Percentiles rank a stretch among this genome's conserved stretches.
phyloP scores from a whole-genome alignment of 2,888 invertebrate species.

The Dicycla oo region DNA sequence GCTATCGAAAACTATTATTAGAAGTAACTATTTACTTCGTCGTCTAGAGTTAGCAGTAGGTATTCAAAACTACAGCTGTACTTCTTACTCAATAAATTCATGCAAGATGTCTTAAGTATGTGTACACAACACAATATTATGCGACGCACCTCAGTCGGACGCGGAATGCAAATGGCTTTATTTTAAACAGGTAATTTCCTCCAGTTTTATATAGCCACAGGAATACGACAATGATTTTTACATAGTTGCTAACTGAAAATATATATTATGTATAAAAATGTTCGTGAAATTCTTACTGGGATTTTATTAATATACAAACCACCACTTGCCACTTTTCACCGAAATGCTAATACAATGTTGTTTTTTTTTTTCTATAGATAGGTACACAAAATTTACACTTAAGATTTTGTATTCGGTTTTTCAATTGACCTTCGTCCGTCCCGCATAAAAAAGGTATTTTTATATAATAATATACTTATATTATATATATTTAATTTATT shows the following conservation, averaged over 20 bases:
- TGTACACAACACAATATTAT: constrained; percentile 62
- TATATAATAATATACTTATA: no score
- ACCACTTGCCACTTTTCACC: neutral
- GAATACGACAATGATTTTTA: constrained; percentile 40
- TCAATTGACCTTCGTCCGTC: constrained; percentile 1
- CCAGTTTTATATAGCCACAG: constrained; percentile 62
- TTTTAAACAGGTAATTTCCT: constrained; percentile 73
- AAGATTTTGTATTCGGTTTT: constrained; percentile 1
- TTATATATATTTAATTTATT: no score
- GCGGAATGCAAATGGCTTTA: constrained; percentile 74
- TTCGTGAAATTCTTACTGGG: neutral
- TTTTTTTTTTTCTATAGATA: neutral
- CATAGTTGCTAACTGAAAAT: constrained; percentile 3
- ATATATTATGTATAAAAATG: neutral
- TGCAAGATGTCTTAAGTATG: constrained; percentile 69
- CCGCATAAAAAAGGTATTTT: constrained; percentile 5
- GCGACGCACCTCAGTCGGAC: constrained; percentile 60
- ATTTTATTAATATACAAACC: no score
- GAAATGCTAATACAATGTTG: neutral
- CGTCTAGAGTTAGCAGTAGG: constrained; percentile 25
- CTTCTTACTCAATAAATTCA: constrained; percentile 68
- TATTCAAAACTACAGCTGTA: constrained; percentile 37
- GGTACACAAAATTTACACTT: neutral
- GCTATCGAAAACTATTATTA: no score
- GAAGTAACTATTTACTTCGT: no score